Base-by-base conservation (phyloP, 2,888 invertebrate species). In the Calameuta idolon region DNA sequence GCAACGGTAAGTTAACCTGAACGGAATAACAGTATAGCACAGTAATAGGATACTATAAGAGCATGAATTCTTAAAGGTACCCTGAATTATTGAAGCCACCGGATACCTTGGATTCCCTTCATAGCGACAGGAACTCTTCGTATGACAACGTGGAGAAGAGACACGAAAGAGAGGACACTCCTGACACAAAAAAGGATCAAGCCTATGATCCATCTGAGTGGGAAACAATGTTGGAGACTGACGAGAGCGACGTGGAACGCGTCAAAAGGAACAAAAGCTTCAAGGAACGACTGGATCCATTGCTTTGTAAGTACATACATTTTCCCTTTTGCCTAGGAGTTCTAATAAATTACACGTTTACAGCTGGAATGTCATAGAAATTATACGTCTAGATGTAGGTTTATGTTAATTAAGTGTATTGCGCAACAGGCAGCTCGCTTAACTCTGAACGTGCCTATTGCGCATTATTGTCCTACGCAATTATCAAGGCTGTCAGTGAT, bases 131-230 rank as follows among this genome's bases (percentile, higher is more conserved):
- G 69, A 92, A 92, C 81, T 96, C 96, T 1, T 95, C 96, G 77
- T 97, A 97, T 87, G 96, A 97, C 90, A 97, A 97, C 89, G 96
- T 96, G 2, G 96, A 96, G 81, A 90, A 86, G 78, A 86, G 89
- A 71, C 88, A 87, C 84, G 88, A 89, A 31, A 84, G 87, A 69
- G 89, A 87, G 78, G 90, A 89, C 77, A 88, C 89, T 74, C 87
- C 87, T 33, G 90, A 90, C 31, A 85, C 85, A 33, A 86, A 86
- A 79, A 87, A 86, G 79, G 69, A 75, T 35, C 86, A 83, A 73
- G 86, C 81, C 12, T 90, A 90, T 80, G 90, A 91, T 77, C 89
- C 88, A 69, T 90, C 89, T 34, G 90, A 90, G 74, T 90, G 89
- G 89, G 92, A 90, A 81, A 91, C 87, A 11, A 90, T 93, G 81